Evolutionary conservation across 2,888 invertebrate genomes (phyloP).

Genomic region (Leistus spinibarbis): DNA sequence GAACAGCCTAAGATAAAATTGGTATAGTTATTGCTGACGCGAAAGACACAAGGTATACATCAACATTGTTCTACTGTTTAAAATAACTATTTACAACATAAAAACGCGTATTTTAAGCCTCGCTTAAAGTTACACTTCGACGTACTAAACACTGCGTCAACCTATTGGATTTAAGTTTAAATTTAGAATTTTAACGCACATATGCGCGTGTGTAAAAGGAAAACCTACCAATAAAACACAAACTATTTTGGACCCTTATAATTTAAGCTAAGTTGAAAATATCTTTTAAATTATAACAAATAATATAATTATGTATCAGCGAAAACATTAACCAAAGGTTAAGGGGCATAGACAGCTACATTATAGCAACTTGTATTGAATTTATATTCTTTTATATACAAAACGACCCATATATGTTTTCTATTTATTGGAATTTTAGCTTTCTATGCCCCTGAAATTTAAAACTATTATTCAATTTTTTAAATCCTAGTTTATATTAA

Average conservation of each 20-base stretch:
- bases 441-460: background rate
- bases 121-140: background rate
- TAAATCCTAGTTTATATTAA: slow-evolving; percentile 1
- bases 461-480: background rate
- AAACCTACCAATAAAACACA: background rate
- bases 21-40: background rate
- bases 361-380: too few species aligned
- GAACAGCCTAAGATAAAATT: background rate
- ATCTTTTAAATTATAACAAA: too few species aligned
- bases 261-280: slow-evolving; percentile 25
- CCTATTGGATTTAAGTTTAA: background rate
- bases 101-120: too few species aligned
- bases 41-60: background rate
- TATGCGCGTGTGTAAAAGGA: slow-evolving; percentile 1
- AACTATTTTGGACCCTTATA: slow-evolving; percentile 11
- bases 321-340: too few species aligned
- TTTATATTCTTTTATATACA: too few species aligned
- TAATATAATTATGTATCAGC: too few species aligned
- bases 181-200: slow-evolving; percentile 38
- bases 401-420: too few species aligned
- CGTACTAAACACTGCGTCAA: background rate
- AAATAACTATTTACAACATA: too few species aligned
- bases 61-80: too few species aligned
- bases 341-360: background rate
- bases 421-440: too few species aligned